Percentiles rank a stretch among this genome's conserved stretches.
Conservation (phyloP, 2,113 vertebrate species). For the Sarotherodon lohbergeri region DNA sequence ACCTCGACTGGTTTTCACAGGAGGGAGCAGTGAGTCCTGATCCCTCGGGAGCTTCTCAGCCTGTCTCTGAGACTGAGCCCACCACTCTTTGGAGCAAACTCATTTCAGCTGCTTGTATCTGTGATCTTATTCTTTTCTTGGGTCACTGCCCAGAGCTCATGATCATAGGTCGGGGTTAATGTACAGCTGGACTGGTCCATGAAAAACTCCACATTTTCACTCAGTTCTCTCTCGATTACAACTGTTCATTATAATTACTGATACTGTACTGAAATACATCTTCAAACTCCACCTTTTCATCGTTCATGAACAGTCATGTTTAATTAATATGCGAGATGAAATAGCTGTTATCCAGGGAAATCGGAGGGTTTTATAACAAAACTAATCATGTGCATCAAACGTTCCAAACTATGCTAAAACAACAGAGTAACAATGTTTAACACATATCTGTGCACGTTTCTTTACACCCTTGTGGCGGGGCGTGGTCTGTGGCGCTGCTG, state of each 20-base stretch:
- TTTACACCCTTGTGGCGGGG: not conserved
- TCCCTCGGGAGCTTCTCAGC: not conserved
- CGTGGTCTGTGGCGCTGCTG: not conserved
- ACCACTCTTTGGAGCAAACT: not conserved
- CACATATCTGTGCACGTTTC: not conserved
- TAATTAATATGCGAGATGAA: rapidly evolving
- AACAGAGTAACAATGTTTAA: not conserved
- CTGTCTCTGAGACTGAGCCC: not conserved
- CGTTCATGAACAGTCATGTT: not conserved
- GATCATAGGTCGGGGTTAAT: not conserved
- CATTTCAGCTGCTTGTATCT: not conserved
- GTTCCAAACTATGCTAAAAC: not conserved
- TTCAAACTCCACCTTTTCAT: not conserved
- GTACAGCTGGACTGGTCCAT: not conserved
- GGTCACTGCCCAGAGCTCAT: not conserved
- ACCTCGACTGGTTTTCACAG: not conserved
- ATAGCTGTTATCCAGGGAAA: rapidly evolving
- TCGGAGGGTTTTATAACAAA: rapidly evolving
- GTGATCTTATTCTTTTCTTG: not conserved
- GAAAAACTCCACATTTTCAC: not conserved
- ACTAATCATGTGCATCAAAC: not conserved
- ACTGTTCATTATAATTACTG: not conserved
- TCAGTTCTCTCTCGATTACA: not conserved
- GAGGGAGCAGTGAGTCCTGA: not conserved
- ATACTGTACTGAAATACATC: not conserved